These are phyloP conservation scores for Cheumatopsyche charites DNA, from an alignment of 1,140 invertebrate species.

Conservation along the genomic window DNA sequence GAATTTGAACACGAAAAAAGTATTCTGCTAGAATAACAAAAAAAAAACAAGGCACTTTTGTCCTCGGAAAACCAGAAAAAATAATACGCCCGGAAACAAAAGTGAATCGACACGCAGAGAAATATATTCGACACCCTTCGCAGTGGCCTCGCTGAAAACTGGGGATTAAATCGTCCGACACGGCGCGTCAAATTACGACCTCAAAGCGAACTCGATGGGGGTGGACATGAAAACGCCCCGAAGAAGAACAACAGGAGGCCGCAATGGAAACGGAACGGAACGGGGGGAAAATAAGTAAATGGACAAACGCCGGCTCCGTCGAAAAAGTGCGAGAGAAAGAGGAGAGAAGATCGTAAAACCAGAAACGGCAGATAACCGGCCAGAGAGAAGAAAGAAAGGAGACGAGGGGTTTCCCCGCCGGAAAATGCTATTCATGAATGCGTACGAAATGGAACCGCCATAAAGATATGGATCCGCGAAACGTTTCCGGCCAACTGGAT, in stretches of 20 bases:
- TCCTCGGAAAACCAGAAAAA: no score
- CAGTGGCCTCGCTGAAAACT: not conserved
- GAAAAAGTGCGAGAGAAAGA: slow-evolving; percentile 4
- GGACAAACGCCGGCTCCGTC: slow-evolving; percentile 17
- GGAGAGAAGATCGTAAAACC: slow-evolving; percentile 39
- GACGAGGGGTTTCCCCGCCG: not conserved
- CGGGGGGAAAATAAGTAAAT: slow-evolving; percentile 9
- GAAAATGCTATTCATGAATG: slow-evolving; percentile 36
- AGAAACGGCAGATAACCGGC: slow-evolving; percentile 34
- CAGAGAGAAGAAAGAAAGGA: slow-evolving; percentile 10
- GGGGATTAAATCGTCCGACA: not conserved
- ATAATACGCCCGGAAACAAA: no score
- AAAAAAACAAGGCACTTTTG: no score
- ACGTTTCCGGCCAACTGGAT: slow-evolving; percentile 32
- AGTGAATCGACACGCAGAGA: no score
- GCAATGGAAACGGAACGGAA: not conserved
- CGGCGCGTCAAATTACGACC: slow-evolving; percentile 1
- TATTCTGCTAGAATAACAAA: no score
- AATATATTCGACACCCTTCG: no score
- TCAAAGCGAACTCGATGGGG: not conserved
- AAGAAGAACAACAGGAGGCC: not conserved
- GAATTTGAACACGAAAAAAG: no score
- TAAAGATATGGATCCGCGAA: slow-evolving; percentile 23
- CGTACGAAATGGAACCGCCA: slow-evolving; percentile 29
- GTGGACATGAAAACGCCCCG: not conserved